A percentile compares a stretch with the other conserved stretches of the same genome.
Evolutionary conservation across 2,113 vertebrate genomes (phyloP).

Genomic region (Prietella phreatophila): DNA sequence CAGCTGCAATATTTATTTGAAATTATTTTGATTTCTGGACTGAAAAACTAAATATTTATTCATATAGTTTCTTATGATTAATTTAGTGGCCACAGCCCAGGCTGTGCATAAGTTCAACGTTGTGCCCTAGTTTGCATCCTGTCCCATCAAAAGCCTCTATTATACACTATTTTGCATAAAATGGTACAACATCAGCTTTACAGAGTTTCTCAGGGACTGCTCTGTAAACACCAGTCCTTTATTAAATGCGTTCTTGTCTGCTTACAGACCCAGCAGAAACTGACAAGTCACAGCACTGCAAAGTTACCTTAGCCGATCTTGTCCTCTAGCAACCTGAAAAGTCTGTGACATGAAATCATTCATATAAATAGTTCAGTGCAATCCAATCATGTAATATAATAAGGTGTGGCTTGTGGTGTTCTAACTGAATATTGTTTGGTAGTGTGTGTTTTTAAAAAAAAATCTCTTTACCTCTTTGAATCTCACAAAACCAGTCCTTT

Average conservation of each 20-base stretch:
- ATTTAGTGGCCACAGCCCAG: neutral
- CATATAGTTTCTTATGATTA: neutral
- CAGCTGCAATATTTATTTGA: neutral
- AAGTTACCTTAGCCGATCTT: neutral
- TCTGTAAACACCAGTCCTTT: neutral
- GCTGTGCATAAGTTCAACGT: neutral
- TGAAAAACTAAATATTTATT: neutral
- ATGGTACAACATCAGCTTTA: neutral
- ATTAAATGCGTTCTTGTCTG: neutral
- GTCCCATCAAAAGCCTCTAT: neutral
- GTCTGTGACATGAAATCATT: neutral
- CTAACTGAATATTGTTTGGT: neutral
- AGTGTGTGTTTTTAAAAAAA: neutral
- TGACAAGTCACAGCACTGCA: neutral
- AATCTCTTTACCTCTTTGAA: constrained; percentile 79
- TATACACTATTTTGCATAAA: neutral
- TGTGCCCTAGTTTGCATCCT: neutral
- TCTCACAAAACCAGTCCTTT: constrained; percentile 87
- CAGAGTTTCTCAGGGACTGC: neutral
- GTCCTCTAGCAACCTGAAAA: neutral
- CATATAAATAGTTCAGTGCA: neutral
- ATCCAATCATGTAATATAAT: neutral
- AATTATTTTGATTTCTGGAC: too few species aligned
- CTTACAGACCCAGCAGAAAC: neutral
- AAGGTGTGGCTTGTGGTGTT: neutral